Evolutionary conservation across 2,888 invertebrate genomes (phyloP), one percentile per base, ranked within the genome.

Genomic region (Synanthedon vespiformis): DNA sequence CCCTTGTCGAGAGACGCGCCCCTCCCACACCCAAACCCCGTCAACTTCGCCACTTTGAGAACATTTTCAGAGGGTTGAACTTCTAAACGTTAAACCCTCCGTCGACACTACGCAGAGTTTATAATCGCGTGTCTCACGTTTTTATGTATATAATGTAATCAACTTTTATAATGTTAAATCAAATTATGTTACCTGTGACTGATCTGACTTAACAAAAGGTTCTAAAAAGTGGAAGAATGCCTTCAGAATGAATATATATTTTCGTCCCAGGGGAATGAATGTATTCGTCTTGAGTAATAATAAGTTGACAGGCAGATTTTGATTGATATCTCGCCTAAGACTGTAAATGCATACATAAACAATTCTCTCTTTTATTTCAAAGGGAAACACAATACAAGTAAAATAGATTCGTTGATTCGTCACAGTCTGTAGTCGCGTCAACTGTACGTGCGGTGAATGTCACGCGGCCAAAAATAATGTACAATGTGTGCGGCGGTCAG

Each of bases 401-500:
- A 34, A 68, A 77, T 66, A 70, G 61, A 67, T 73, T 68, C 62
- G 62, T 60, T 62, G 62, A 67, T 73, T 77, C 74, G 74, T 74
- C 74, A 73, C 70, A 68, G 68, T 12, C n/a, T 61, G 58, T 58
- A 62, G 65, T 62, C 64, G 63, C 64, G 64, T 65, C 58, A 61
- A 60, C 27, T 27, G 48, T 64, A 74, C 77, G 75, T 72, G 75
- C 72, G 62, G 68, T 74, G 80, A 80, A 80, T 82, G 79, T 83
- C 80, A 79, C 68, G 65, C 70, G 74, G 72, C 76, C 84, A 65
- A 79, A 84, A 85, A 84, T 85, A 83, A 77, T 73, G 67, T 48
- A 40, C 53, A 40, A 34, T 51, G 53, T 51, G 53, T 53, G 72
- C 72, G 64, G 77, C 81, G 77, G 82, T 77, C 81, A 80, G 77